A percentile compares a stretch with the other conserved stretches of the same genome.
These are phyloP conservation scores for Nycticorax nycticorax DNA, from an alignment of 2,113 vertebrate species.

Conservation along the genomic window DNA sequence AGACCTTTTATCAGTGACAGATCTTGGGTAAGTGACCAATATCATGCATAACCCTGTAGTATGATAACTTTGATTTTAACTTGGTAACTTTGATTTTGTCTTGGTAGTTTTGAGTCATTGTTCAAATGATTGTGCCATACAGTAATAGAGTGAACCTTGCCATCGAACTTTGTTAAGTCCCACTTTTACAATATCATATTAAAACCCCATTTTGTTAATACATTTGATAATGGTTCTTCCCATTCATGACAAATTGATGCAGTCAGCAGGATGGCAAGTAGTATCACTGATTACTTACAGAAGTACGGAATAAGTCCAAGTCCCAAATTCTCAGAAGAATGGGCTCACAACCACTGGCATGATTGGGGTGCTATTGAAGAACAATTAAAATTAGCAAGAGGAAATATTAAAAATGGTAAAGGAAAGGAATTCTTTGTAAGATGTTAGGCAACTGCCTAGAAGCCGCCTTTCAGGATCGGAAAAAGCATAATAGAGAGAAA, in stretches of 20 bases:
- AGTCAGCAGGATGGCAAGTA: neutral
- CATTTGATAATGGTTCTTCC: neutral
- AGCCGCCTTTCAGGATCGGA: neutral
- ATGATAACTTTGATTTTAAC: too few species aligned
- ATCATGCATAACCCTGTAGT: neutral
- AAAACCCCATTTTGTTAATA: neutral
- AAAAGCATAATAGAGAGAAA: neutral
- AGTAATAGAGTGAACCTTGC: neutral
- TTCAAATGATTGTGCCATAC: neutral
- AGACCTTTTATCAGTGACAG: neutral
- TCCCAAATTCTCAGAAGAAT: neutral
- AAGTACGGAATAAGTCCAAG: neutral
- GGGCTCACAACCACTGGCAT: accelerated
- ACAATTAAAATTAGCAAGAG: neutral
- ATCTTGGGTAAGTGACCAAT: neutral
- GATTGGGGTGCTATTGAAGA: neutral
- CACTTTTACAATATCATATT: neutral
- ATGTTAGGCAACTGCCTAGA: neutral
- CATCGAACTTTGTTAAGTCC: neutral
- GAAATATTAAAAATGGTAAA: neutral
- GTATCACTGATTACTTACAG: neutral
- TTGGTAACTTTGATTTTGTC: neutral
- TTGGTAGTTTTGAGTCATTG: neutral
- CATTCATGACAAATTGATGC: neutral
- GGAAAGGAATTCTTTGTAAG: too few species aligned